Base-by-base conservation (phyloP, 2,797 vertebrate genomes). In the Rousettus madagascariensis region DNA sequence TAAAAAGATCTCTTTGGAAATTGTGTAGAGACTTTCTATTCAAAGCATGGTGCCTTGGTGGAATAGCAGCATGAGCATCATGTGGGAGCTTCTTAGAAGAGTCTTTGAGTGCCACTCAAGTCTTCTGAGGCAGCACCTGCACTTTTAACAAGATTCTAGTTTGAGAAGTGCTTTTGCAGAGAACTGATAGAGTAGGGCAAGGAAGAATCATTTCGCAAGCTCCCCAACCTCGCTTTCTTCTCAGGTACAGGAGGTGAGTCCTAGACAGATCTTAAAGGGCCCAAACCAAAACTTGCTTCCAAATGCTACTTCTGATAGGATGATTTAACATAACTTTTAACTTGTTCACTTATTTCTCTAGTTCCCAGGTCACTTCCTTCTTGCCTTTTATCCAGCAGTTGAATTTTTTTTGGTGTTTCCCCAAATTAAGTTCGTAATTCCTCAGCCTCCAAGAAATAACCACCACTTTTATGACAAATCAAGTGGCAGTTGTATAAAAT, bases 401-500 rank as follows among this genome's bases (percentile, higher is more conserved):
- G 20, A 77, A 20, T 36, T 65, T 33, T 74, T 61, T 15, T 41
- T 77, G 8, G 24, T 63, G 24, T 75, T 85, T 79, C n/a, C 16
- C 17, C 65, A 65, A 36, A 26, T 66, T 69, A 24, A 46, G 83
- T 86, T 43, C 41, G 4, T 69, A 36, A 74, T 16, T 74, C 9
- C 24, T 5, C 3, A 69, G 22, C 13, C 20, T 11, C 51, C 9
- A 41, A 57, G 38, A 85, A 75, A 75, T 84, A n/a, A 89, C 41
- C 38, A 30, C 6, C 41, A 4, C 80, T 92, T 93, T n/a, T 20
- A 68, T 41, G 36, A 72, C 26, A 75, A 90, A 87, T 72, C 17
- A 93, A 65, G 15, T 61, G 59, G 22, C 46, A 75, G 10, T 79
- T 61, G 10, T 24, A 86, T 80, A 61, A 96, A 89, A 57, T 71